Evolutionary conservation across 1,140 invertebrate genomes (phyloP), one percentile per base, ranked within the genome.

Genomic region (Ectropis grisescens): DNA sequence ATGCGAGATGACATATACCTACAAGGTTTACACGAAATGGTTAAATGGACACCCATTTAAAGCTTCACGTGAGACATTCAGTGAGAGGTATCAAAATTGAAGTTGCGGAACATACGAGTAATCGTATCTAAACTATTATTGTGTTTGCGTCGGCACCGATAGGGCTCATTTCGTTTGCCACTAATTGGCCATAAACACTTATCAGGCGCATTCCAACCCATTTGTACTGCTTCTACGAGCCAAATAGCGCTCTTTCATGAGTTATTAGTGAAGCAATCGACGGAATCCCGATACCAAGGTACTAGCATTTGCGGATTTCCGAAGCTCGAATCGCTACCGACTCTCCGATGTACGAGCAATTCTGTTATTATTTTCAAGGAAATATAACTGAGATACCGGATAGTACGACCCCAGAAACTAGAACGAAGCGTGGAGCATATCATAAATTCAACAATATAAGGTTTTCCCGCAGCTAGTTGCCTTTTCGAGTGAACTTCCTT

Each of bases 181-280:
- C 67, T 78, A 74, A 74, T 74, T 71, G 62, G 46, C 36, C 34
- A 74, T 78, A 78, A 78, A 74, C 69, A 71, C 67, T 71, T 70
- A 74, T 74, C 68, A 68, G 56, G 55, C 35, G 64, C 54, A 52
- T 57, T 60, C 47, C 42, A 50, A 42, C 47, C 49, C 42, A 40
- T 35, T 45, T 44, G 41, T 46, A 55, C 55, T 53, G 51, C 49
- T n/a, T n/a, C n/a, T 34, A 35, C 46, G 49, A 46, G 59, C 51
- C 50, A 62, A 66, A 66, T 64, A 49, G 4, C 19, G 9, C 4
- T 5, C 19, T n/a, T n/a, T n/a, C n/a, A n/a, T n/a, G n/a, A n/a
- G n/a, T n/a, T n/a, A n/a, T n/a, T n/a, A n/a, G n/a, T n/a, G n/a
- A n/a, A n/a, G n/a, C n/a, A n/a, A n/a, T n/a, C n/a, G n/a, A n/a